Evolutionary conservation across 2,113 vertebrate species (phyloP), one percentile per base, ranked within the genome.

Genomic region (Ciconia stormi): DNA sequence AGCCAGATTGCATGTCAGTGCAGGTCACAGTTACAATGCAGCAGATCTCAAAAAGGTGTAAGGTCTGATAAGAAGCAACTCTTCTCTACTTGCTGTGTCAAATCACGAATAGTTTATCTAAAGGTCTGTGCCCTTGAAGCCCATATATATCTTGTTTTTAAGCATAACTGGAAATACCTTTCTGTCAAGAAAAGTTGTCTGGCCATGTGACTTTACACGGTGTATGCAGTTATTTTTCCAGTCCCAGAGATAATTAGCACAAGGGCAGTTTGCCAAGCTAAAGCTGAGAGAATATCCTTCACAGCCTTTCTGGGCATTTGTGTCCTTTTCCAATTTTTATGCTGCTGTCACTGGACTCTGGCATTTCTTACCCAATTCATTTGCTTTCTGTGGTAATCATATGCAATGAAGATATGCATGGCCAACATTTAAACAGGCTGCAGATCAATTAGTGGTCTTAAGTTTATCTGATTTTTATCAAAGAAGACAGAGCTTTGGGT

Each of bases 381-480:
- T 98, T 98, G 98, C 98, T 98, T 98, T 98, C 97, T 92, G 97
- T 95, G 97, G 96, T 99, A 99, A 99, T 99, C 98, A 98, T 98
- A 99, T 98, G 98, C 98, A 98, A 98, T 98, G 98, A 98, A 98
- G 98, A 98, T 98, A 99, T 98, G 98, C 98, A 99, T 98, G 98
- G 98, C 98, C 98, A 99, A 99, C 98, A 98, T 99, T 99, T 99
- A 99, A 99, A 98, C 98, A 98, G 98, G 98, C 98, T 98, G 98
- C 98, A 98, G 98, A 99, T 99, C 98, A 99, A 99, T 99, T 98
- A 99, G 98, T 97, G 97, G 99, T 99, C 99, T 99, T 99, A 99
- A 99, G 99, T 99, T 99, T 99, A 99, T 99, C 99, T 99, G 99
- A 99, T 99, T 99, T 99, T 99, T 99, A 99, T 99, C 99, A 99